Base-by-base conservation (phyloP, 2,113 vertebrate species). In the Arvicanthis niloticus region DNA sequence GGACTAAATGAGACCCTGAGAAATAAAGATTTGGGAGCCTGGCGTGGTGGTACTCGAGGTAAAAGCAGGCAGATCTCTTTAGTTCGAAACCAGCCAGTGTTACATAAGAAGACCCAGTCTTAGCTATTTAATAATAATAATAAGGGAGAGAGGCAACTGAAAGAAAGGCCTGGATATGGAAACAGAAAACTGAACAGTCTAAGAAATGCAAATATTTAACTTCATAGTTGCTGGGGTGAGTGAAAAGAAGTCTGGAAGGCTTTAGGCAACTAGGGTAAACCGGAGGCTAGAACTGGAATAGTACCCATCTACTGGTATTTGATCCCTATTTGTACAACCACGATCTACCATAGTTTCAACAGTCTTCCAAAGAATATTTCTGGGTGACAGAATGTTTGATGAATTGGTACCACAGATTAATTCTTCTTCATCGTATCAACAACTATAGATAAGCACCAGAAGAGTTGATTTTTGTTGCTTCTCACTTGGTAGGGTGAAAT, bases 381-480 rank as follows among this genome's bases (percentile, higher is more conserved):
- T 92, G 42, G 86, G 16, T 93, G 65, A 86, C 91, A 95, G n/a
- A 11, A 88, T 70, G 42, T 78, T 95, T 67, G 75, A 17, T 88
- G 70, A 90, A 40, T 80, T 84, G 82, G 40, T 40, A 4, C 48
- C 70, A 95, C 19, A 94, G 24, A 93, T 42, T 56, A 19, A n/a
- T 70, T 16, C 48, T n/a, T n/a, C n/a, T 94, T 93, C 9, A 78
- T 6, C 42, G 67, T 81, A 8, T 96, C 45, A 93, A 89, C 37
- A 85, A 45, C 37, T 62, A n/a, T 58, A 68, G 51, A 45, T 78
- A 93, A 95, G 88, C 42, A 89, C 58, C 13, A 34, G 9, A 84
- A 65, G 17, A 53, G 85, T 51, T 70, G 67, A 87, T 89, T 94
- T 94, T 81, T 73, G 26, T 84, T 94, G 56, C 24, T 78, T 97